These are phyloP conservation scores for Eupithecia subfuscata DNA, from an alignment of 2,888 invertebrate species.

Conservation along the genomic window DNA sequence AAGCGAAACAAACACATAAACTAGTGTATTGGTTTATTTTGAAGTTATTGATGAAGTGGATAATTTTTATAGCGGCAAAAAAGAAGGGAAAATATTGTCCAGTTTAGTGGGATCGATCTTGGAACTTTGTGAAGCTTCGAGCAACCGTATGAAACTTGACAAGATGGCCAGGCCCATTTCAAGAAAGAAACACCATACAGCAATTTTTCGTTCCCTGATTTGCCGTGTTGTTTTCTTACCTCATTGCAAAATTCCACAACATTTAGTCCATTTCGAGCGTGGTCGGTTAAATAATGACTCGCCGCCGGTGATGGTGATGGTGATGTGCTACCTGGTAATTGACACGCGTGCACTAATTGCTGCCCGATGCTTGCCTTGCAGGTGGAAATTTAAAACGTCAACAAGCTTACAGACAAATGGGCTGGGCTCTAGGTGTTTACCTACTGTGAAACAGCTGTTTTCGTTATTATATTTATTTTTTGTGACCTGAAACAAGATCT, in stretches of 20 bases:
- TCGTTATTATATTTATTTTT: not conserved
- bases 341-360: constrained; percentile 34
- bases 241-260: constrained; percentile 8
- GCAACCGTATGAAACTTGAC: not conserved
- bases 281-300: constrained; percentile 26
- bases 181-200: not conserved
- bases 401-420: constrained; percentile 14
- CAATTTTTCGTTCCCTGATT: not conserved
- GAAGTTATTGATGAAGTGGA: constrained; percentile 27
- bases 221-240: not conserved
- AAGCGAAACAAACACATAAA: constrained; percentile 37
- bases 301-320: constrained; percentile 7
- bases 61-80: not conserved
- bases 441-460: not conserved
- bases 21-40: constrained; percentile 27
- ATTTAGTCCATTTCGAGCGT: not conserved
- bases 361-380: constrained; percentile 26
- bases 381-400: constrained; percentile 31
- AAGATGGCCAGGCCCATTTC: not conserved
- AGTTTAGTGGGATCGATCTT: not conserved
- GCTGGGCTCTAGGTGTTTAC: not conserved
- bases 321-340: constrained; percentile 26
- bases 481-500: not conserved
- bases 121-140: not conserved
- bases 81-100: not conserved